Evolutionary conservation across 1,140 invertebrate species (phyloP).

Genomic region (Eupeodes corollae): DNA sequence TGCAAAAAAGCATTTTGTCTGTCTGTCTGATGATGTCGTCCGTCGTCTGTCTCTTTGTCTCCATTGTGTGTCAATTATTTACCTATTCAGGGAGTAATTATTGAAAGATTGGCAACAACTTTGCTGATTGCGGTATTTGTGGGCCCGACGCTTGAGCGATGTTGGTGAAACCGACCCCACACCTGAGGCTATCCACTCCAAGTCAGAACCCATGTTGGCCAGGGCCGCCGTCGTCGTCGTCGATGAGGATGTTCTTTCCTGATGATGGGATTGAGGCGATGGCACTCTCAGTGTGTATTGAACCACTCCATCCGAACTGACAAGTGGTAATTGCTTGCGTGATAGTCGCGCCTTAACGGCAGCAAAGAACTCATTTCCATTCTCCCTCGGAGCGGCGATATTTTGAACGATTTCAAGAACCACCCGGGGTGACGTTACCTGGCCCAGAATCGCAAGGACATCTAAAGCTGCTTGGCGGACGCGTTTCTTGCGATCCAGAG

Average conservation of each 20-base stretch:
- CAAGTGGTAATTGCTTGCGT: constrained; percentile 50
- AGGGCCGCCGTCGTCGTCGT: not conserved
- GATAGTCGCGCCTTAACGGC: constrained; percentile 47
- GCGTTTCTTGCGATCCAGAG: constrained; percentile 56
- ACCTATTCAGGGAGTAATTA: too few species aligned
- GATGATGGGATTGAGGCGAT: constrained; percentile 17
- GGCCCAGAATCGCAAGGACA: constrained; percentile 62
- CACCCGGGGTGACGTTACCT: constrained; percentile 49
- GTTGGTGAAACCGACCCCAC: constrained; percentile 45
- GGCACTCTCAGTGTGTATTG: constrained; percentile 51
- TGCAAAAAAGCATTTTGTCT: too few species aligned
- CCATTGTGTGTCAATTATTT: too few species aligned
- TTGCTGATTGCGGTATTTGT: not conserved
- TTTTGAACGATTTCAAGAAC: constrained; percentile 41
- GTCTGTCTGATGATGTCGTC: too few species aligned
- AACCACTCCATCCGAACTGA: constrained; percentile 54
- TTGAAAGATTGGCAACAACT: too few species aligned
- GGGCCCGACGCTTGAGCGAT: constrained; percentile 32
- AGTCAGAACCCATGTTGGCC: constrained; percentile 44
- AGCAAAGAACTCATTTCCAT: constrained; percentile 38
- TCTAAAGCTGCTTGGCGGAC: constrained; percentile 73
- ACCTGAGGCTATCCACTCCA: constrained; percentile 59
- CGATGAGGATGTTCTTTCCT: not conserved
- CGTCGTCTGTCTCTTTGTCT: too few species aligned
- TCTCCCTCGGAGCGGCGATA: constrained; percentile 32